Percentiles rank a stretch among this genome's conserved stretches.
Conservation (phyloP, 2,113 vertebrate genomes). For the Pelecanoides urinatrix region DNA sequence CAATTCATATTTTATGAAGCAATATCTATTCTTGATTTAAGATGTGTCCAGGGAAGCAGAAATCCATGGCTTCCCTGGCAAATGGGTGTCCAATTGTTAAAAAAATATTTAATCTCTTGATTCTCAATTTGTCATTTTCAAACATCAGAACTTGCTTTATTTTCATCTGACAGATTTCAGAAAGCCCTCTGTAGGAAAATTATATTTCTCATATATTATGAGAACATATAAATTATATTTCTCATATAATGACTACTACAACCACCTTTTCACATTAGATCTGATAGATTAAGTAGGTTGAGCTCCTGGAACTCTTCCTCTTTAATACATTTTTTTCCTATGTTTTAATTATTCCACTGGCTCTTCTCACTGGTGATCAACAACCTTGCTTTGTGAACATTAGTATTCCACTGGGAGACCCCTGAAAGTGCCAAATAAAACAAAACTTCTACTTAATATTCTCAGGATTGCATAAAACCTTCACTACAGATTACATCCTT, state of each 20-base stretch:
- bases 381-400: not conserved
- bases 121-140: not conserved
- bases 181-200: not conserved
- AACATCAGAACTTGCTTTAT: not conserved
- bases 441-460: not conserved
- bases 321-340: slow-evolving; percentile 5
- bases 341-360: slow-evolving; percentile 28
- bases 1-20: not conserved
- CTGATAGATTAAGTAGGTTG: not conserved
- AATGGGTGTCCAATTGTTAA: not conserved
- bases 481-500: not conserved
- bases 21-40: not conserved
- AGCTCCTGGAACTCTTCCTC: not conserved
- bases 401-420: not conserved
- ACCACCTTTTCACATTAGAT: not conserved
- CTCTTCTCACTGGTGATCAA: slow-evolving; percentile 1
- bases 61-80: not conserved
- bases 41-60: not conserved
- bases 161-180: not conserved
- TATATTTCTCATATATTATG: not conserved
- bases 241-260: not conserved
- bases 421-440: slow-evolving; percentile 5
- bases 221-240: slow-evolving; percentile 8
- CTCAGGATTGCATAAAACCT: not conserved
- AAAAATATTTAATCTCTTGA: not conserved